These are phyloP conservation scores for Periplaneta americana DNA, from an alignment of 1,140 invertebrate genomes.

Conservation along the genomic window DNA sequence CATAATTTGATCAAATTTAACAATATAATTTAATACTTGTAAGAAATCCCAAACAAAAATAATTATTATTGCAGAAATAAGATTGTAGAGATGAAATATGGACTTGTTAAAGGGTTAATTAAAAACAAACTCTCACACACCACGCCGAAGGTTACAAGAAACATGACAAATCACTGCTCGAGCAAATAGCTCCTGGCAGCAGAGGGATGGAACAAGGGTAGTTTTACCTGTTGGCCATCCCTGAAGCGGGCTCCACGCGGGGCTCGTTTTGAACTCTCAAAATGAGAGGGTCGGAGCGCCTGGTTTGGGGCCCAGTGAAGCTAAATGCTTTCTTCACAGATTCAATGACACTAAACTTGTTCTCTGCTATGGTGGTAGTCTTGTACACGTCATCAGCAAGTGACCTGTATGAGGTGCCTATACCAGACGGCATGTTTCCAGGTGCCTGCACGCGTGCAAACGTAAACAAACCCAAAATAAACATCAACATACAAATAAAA, in stretches of 20 bases:
- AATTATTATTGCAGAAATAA: no score
- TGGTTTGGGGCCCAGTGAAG: slow-evolving; percentile 39
- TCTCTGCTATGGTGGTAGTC: slow-evolving; percentile 52
- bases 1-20: no score
- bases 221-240: slow-evolving; percentile 7
- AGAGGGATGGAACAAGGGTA: not conserved
- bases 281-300: slow-evolving; percentile 47
- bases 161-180: not conserved
- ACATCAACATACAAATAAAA: slow-evolving; percentile 5
- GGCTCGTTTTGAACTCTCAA: slow-evolving; percentile 31
- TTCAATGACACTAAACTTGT: slow-evolving; percentile 48
- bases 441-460: slow-evolving; percentile 7
- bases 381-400: slow-evolving; percentile 57
- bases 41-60: no score
- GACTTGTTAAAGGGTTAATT: no score
- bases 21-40: no score
- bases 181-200: not conserved
- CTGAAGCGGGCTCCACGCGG: slow-evolving; percentile 38
- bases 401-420: slow-evolving; percentile 56
- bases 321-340: slow-evolving; percentile 57
- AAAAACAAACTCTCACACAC: no score
- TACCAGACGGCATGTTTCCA: slow-evolving; percentile 46
- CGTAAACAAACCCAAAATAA: slow-evolving; percentile 13
- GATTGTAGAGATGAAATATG: no score
- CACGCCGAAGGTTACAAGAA: no score